A percentile compares a stretch with the other conserved stretches of the same genome.
Conservation (phyloP, 2,113 vertebrate genomes). For the Eulemur macaco region DNA sequence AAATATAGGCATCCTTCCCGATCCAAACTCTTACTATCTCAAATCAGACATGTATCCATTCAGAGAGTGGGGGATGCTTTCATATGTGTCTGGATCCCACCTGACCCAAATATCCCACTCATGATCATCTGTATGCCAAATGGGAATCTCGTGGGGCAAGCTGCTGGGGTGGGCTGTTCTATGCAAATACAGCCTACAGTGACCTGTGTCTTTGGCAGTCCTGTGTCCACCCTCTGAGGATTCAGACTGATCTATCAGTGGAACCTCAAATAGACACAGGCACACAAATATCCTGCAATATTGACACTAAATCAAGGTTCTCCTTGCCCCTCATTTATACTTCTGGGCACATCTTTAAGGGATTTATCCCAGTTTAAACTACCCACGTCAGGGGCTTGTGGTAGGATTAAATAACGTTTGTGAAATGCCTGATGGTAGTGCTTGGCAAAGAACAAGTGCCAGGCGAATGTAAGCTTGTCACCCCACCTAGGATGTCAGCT, state of each 20-base stretch:
- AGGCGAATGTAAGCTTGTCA: background rate
- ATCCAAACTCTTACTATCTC: background rate
- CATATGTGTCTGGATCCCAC: background rate
- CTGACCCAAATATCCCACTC: background rate
- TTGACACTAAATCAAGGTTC: background rate
- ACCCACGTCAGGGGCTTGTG: background rate
- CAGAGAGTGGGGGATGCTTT: background rate
- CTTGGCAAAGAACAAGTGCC: conserved; percentile 7
- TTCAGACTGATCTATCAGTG: background rate
- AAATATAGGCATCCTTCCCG: background rate
- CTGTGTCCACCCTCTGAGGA: background rate
- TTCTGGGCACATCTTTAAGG: background rate
- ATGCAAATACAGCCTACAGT: background rate
- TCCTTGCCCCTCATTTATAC: background rate
- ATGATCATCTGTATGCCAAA: background rate
- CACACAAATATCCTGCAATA: background rate
- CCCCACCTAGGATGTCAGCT: background rate
- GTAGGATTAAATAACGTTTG: background rate
- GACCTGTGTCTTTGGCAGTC: background rate
- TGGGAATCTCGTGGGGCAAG: background rate
- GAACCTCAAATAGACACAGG: background rate
- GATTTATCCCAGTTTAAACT: background rate
- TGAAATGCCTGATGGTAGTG: background rate
- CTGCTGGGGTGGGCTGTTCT: background rate
- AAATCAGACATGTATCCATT: background rate